Conservation (phyloP, 2,888 invertebrate genomes). For the Pollenia griseotomentosa region DNA sequence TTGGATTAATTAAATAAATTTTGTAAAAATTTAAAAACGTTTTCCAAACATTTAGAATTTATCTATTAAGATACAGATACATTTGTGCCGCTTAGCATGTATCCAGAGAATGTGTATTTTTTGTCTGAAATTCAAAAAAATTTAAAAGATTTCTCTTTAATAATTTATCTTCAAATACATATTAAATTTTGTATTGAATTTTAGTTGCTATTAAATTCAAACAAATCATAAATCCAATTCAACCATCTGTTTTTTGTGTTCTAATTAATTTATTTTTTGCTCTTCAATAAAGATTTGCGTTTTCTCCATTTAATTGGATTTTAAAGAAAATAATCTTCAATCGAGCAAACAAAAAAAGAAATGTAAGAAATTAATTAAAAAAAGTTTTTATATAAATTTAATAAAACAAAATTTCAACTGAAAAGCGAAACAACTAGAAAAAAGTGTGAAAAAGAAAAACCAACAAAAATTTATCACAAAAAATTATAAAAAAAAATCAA, state of each 20-base stretch:
- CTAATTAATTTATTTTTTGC: constrained; percentile 34
- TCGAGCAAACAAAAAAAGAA: neutral
- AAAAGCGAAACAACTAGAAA: constrained; percentile 37
- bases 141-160: constrained; percentile 16
- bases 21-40: too few species aligned
- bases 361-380: constrained; percentile 41
- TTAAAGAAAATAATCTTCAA: constrained; percentile 33
- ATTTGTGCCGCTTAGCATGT: constrained; percentile 20
- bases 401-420: constrained; percentile 19
- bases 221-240: constrained; percentile 47
- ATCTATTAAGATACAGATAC: constrained; percentile 1
- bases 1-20: too few species aligned
- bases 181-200: constrained; percentile 4
- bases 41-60: neutral
- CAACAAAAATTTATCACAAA: constrained; percentile 23
- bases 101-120: constrained; percentile 31
- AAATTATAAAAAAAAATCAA: constrained; percentile 2
- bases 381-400: neutral
- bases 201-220: constrained; percentile 38
- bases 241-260: constrained; percentile 56
- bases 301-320: constrained; percentile 53
- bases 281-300: constrained; percentile 38
- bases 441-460: constrained; percentile 22
- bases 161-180: constrained; percentile 5
- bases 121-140: constrained; percentile 12